These are phyloP conservation scores for Scomber colias DNA, from an alignment of 2,113 vertebrate genomes.

Conservation along the genomic window DNA sequence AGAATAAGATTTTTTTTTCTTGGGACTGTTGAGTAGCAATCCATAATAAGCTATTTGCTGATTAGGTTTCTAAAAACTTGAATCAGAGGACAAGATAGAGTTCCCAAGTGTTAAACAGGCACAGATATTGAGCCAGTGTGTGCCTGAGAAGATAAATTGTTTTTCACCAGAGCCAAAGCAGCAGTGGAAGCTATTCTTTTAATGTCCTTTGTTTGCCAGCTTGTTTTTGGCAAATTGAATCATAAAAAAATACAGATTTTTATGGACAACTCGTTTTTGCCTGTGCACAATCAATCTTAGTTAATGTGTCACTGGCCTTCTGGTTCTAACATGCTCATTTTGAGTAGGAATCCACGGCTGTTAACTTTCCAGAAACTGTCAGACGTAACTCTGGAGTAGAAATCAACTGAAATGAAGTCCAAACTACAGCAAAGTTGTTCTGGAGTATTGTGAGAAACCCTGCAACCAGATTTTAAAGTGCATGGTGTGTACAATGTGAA, in stretches of 20 bases:
- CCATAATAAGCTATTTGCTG: constrained; percentile 9
- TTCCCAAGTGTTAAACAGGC: background rate
- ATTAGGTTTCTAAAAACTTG: constrained; percentile 26
- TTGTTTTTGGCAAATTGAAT: background rate
- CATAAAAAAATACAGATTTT: background rate
- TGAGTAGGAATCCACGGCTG: background rate
- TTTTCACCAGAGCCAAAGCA: background rate
- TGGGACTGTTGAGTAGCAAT: constrained; percentile 1
- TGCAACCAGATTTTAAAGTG: background rate
- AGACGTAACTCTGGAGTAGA: background rate
- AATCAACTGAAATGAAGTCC: background rate
- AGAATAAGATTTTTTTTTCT: constrained; percentile 4
- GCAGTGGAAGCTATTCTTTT: background rate
- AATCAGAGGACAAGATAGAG: constrained; percentile 12
- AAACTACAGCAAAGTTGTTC: background rate
- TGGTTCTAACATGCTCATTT: background rate
- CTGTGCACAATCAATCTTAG: background rate
- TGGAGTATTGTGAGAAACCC: background rate
- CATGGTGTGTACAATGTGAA: background rate
- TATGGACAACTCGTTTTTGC: background rate
- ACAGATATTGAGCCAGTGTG: background rate
- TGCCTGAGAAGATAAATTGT: background rate
- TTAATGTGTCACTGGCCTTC: background rate
- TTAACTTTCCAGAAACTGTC: background rate
- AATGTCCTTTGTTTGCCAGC: background rate